phyloP scores from a whole-genome alignment of 92 coral and sea anemone genomes.

The Actinernus sp. region DNA sequence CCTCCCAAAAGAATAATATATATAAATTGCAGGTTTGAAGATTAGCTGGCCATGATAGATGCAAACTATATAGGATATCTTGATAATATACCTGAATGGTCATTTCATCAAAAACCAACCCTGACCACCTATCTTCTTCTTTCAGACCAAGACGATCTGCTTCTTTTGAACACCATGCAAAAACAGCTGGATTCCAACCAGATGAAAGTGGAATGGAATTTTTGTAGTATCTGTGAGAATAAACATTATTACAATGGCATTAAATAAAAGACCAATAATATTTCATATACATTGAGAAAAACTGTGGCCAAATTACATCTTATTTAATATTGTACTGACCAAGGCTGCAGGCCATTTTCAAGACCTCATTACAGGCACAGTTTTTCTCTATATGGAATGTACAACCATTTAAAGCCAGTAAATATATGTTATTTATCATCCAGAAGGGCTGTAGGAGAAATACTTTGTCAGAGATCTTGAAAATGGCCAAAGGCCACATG shows the following conservation, averaged over 20 bases:
- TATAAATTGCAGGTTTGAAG: no score
- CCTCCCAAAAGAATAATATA: no score
- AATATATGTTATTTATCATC: no score
- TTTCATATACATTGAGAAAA: background rate
- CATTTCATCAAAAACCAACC: conserved; percentile 43
- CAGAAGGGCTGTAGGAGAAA: no score
- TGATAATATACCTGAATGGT: conserved; percentile 25
- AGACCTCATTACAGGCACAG: background rate
- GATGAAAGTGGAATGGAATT: conserved; percentile 16
- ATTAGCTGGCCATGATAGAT: no score
- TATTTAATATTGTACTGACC: background rate
- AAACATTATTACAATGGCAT: no score
- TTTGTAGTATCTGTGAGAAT: conserved; percentile 53
- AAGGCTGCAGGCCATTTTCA: background rate
- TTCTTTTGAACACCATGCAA: conserved; percentile 23
- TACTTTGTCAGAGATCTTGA: no score
- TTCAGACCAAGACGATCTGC: conserved; percentile 17
- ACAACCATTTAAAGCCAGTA: no score
- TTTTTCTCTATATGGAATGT: no score
- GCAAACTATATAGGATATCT: no score
- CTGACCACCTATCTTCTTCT: conserved; percentile 16
- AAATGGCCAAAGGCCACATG: no score
- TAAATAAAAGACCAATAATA: no score
- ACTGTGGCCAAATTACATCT: background rate
- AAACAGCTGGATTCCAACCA: conserved; percentile 32